A percentile compares a stretch with the other conserved stretches of the same genome.
These are phyloP conservation scores for Anhinga rufa DNA, from an alignment of 2,113 vertebrate species.

Conservation along the genomic window DNA sequence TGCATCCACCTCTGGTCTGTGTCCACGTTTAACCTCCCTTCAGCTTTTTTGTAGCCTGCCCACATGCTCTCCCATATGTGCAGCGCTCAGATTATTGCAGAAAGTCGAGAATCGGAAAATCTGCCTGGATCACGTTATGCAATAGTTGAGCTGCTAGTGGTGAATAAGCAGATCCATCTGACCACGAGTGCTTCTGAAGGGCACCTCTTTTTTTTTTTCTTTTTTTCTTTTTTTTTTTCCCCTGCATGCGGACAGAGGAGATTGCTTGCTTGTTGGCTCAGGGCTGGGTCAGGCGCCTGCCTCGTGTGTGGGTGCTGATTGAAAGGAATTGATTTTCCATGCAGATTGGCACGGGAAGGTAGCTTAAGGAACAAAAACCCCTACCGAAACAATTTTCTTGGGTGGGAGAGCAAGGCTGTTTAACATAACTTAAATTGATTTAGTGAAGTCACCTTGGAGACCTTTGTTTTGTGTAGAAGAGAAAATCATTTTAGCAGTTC, in stretches of 20 bases:
- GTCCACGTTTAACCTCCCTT: neutral
- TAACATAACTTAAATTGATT: neutral
- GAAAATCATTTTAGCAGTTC: neutral
- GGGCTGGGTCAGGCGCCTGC: neutral
- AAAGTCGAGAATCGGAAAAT: neutral
- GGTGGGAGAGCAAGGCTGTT: neutral
- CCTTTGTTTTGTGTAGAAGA: neutral
- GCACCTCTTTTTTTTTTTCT: neutral
- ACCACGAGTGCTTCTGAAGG: neutral
- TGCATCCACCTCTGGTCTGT: neutral
- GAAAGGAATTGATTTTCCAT: neutral
- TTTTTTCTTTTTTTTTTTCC: neutral
- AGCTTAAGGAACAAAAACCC: neutral
- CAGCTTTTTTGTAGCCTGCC: neutral
- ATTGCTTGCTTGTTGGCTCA: neutral
- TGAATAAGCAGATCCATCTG: neutral
- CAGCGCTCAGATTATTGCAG: neutral
- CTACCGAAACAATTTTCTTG: neutral
- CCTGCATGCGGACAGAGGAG: neutral
- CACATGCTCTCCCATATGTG: neutral
- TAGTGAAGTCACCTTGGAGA: neutral
- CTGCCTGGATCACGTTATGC: neutral
- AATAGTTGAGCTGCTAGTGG: neutral
- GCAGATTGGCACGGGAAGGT: neutral
- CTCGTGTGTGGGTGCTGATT: neutral